Conservation (phyloP, 2,113 vertebrate species). For the Mormyrus lacerda region DNA sequence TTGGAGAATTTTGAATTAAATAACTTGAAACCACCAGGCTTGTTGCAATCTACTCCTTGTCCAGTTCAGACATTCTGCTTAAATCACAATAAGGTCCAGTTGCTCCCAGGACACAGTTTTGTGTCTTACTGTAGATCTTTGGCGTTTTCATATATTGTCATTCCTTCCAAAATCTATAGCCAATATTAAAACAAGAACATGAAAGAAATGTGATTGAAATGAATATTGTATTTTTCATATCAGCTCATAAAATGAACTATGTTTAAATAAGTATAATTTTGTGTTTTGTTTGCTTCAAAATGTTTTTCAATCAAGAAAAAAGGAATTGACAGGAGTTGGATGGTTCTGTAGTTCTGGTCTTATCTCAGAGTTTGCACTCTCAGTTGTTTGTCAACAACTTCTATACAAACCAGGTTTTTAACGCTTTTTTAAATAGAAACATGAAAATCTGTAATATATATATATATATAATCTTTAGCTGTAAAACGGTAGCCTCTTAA, state of each 20-base stretch:
- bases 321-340: not conserved
- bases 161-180: not conserved
- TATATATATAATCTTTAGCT: not conserved
- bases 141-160: not conserved
- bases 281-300: not conserved
- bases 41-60: not conserved
- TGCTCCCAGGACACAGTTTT: not conserved
- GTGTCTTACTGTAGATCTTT: not conserved
- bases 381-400: not conserved
- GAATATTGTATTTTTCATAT: not conserved
- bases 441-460: not conserved
- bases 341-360: not conserved
- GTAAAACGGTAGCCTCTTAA: not conserved
- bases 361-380: not conserved
- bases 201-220: not conserved
- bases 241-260: not conserved
- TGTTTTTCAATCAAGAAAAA: not conserved
- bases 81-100: not conserved
- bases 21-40: not conserved
- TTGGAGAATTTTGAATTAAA: conserved; percentile 6
- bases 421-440: not conserved
- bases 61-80: not conserved
- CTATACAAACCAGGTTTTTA: not conserved
- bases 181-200: not conserved
- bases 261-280: conserved; percentile 9